Evolutionary conservation across 1,140 invertebrate genomes (phyloP).

Genomic region (Apolygus lucorum): DNA sequence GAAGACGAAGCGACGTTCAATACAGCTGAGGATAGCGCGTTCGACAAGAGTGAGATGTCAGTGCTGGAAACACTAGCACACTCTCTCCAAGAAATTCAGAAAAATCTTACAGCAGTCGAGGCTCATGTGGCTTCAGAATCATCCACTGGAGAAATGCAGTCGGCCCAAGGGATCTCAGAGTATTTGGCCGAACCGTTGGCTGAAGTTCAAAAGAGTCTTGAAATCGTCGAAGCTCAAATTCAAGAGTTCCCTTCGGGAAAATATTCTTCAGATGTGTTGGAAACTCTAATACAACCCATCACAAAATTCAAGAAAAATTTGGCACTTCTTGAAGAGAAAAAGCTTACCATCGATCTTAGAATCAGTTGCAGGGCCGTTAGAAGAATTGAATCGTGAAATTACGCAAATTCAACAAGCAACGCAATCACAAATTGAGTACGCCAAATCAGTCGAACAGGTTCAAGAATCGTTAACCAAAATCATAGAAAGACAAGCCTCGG

Average conservation of each 20-base stretch:
- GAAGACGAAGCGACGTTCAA: constrained; percentile 31
- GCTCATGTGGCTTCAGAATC: constrained; percentile 31
- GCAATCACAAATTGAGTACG: constrained; percentile 4
- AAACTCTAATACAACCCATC: constrained; percentile 46
- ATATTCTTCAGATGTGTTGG: constrained; percentile 40
- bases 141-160: constrained; percentile 27
- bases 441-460: constrained; percentile 21
- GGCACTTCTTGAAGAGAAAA: constrained; percentile 30
- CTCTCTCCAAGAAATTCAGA: constrained; percentile 35
- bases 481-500: constrained; percentile 22
- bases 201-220: constrained; percentile 51
- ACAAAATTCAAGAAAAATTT: constrained; percentile 33
- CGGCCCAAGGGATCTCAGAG: constrained; percentile 37
- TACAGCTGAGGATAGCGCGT: constrained; percentile 32
- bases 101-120: constrained; percentile 32
- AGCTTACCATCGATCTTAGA: constrained; percentile 33
- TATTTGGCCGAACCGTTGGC: constrained; percentile 48
- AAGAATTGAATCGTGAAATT: constrained; percentile 51
- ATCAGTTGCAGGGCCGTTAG: constrained; percentile 39
- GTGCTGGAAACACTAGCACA: constrained; percentile 35
- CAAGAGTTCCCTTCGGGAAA: constrained; percentile 30
- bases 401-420: constrained; percentile 57
- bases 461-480: constrained; percentile 26
- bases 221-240: constrained; percentile 40
- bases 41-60: constrained; percentile 34